A percentile compares a stretch with the other conserved stretches of the same genome.
Conservation (phyloP, 2,888 invertebrate genomes). For the Lepidonotus clava region DNA sequence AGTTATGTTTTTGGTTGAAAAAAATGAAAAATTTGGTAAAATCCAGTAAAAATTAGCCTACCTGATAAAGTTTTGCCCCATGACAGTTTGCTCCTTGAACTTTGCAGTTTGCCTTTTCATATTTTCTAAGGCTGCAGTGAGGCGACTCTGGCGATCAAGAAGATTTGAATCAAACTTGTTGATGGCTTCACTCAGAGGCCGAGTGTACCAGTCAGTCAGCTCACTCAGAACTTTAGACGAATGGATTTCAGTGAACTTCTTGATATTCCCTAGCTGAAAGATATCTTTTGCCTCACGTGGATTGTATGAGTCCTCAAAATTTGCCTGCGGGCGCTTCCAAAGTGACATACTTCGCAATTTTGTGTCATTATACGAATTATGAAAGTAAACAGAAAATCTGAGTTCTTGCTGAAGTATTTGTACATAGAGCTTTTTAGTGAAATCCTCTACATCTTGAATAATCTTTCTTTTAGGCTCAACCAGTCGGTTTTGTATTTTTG, state of each 20-base stretch:
- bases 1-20: no score
- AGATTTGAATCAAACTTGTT: constrained; percentile 10
- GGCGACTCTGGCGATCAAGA: not conserved
- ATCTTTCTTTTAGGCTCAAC: not conserved
- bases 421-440: not conserved
- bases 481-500: not conserved
- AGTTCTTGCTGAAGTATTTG: not conserved
- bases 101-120: not conserved
- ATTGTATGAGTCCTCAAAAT: not conserved
- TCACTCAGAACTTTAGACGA: not conserved
- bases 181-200: not conserved
- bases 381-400: not conserved
- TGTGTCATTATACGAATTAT: not conserved
- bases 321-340: not conserved
- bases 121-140: not conserved
- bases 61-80: not conserved
- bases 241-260: not conserved
- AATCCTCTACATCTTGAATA: not conserved
- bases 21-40: no score
- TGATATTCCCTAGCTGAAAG: not conserved
- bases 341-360: not conserved
- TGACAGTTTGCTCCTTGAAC: not conserved
- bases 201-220: not conserved
- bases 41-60: no score
- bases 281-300: not conserved